These are phyloP conservation scores for Catharus ustulatus DNA, from an alignment of 2,797 vertebrate genomes.

Conservation along the genomic window DNA sequence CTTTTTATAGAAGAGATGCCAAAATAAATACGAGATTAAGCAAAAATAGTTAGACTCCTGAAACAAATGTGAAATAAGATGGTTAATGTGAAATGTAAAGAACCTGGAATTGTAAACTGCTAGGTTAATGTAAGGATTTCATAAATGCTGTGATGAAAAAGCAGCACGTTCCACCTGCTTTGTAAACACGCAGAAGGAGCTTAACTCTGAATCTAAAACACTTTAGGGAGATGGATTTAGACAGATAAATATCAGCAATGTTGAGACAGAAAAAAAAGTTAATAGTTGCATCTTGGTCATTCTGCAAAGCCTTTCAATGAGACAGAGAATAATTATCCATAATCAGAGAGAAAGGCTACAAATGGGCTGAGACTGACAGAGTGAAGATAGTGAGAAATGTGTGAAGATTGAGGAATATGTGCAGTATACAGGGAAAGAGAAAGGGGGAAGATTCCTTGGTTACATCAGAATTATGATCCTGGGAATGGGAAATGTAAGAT, in stretches of 20 bases:
- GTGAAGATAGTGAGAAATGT: background rate
- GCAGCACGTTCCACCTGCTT: fast-evolving
- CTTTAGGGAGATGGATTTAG: background rate
- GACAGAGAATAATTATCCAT: background rate
- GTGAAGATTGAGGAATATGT: background rate
- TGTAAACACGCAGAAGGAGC: background rate
- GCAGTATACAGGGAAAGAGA: background rate
- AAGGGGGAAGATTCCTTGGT: background rate
- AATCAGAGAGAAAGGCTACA: background rate
- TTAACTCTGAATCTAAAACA: background rate
- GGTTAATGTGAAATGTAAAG: background rate
- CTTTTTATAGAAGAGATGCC: background rate
- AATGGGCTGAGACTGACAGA: background rate
- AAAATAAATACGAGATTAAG: background rate
- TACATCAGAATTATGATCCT: background rate
- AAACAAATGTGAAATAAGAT: background rate
- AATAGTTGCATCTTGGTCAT: background rate
- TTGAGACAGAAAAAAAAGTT: background rate
- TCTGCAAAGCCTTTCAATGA: background rate
- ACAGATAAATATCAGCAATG: background rate
- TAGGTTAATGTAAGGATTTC: background rate
- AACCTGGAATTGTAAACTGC: background rate
- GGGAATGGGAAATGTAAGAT: background rate
- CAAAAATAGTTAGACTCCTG: background rate
- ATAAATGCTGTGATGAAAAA: background rate